Conservation (phyloP, 2,888 invertebrate genomes). For the Nomada fucata region DNA sequence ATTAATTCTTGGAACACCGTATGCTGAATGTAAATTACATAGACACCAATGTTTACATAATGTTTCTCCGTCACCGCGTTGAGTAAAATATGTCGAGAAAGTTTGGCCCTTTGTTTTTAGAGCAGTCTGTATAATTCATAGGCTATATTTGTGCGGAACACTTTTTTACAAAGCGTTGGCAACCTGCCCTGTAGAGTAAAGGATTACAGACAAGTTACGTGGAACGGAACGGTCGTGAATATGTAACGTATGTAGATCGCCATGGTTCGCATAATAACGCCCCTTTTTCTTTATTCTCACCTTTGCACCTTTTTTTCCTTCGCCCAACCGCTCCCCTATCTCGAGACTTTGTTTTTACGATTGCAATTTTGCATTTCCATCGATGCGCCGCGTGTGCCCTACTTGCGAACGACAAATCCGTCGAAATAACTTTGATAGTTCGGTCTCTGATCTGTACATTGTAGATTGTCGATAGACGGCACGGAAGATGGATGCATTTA, state of each 20-base stretch:
- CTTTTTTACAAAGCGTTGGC: constrained; percentile 44
- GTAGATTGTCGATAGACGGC: neutral
- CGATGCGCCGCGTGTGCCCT: constrained; percentile 6
- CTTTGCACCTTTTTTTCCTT: constrained; percentile 44
- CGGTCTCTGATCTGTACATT: constrained; percentile 9
- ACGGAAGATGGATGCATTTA: neutral
- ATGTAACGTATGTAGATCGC: constrained; percentile 69
- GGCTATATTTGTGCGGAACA: constrained; percentile 49
- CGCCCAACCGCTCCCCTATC: constrained; percentile 8
- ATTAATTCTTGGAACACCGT: neutral
- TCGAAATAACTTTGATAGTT: constrained; percentile 11
- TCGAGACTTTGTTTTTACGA: constrained; percentile 42
- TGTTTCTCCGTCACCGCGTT: neutral
- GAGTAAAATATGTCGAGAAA: no score
- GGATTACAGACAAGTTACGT: constrained; percentile 63
- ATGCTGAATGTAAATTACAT: no score
- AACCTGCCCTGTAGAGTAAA: constrained; percentile 63
- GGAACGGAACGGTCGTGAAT: constrained; percentile 63
- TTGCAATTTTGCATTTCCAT: constrained; percentile 41
- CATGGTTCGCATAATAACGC: constrained; percentile 62
- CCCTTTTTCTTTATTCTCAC: constrained; percentile 66
- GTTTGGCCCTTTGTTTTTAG: no score
- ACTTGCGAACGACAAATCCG: constrained; percentile 19
- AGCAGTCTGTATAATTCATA: constrained; percentile 37
- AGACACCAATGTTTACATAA: neutral